Conservation (phyloP, 1,140 invertebrate genomes). For the Nixonia krombeini region DNA sequence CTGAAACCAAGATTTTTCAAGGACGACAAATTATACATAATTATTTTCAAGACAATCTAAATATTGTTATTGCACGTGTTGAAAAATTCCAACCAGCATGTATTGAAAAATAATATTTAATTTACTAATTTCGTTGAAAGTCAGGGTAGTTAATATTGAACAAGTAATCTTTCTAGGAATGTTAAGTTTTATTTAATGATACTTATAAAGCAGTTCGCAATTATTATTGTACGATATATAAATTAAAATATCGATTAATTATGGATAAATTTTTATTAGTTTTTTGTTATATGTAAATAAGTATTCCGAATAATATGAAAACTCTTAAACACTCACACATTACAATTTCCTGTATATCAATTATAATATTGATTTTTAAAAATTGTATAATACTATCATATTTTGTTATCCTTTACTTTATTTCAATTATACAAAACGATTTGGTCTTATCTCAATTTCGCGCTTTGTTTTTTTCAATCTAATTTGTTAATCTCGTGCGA, state of each 20-base stretch:
- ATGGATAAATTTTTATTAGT: slow-evolving; percentile 43
- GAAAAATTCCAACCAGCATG: too few species aligned
- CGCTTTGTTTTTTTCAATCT: background rate
- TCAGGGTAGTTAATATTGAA: too few species aligned
- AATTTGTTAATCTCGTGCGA: background rate
- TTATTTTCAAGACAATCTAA: too few species aligned
- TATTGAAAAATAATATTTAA: too few species aligned
- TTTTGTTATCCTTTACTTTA: background rate
- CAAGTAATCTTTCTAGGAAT: slow-evolving; percentile 42
- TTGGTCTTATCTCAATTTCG: background rate
- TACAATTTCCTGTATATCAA: slow-evolving; percentile 6
- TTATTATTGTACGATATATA: slow-evolving; percentile 37
- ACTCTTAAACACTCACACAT: slow-evolving; percentile 20
- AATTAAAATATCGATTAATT: slow-evolving; percentile 47
- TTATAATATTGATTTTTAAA: background rate
- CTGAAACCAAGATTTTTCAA: too few species aligned
- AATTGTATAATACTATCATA: background rate
- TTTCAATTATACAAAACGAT: background rate
- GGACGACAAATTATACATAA: too few species aligned
- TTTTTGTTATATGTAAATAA: slow-evolving; percentile 25
- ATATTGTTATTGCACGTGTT: too few species aligned
- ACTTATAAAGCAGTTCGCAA: slow-evolving; percentile 39
- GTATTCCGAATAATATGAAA: slow-evolving; percentile 23
- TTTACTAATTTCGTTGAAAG: too few species aligned
- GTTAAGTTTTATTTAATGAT: slow-evolving; percentile 44